Base-by-base conservation (phyloP, 2,113 vertebrate species). In the Numida meleagris region DNA sequence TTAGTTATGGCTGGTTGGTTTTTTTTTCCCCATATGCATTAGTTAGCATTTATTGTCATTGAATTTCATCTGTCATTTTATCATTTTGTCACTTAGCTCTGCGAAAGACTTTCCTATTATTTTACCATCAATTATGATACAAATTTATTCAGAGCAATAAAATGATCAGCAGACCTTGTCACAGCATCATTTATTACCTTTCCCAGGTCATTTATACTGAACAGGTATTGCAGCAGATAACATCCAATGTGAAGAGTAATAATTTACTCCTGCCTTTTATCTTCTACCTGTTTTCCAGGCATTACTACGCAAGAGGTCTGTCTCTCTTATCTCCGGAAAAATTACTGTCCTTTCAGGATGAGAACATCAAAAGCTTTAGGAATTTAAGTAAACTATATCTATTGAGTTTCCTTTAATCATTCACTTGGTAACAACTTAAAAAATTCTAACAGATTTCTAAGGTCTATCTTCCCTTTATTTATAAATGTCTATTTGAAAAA, bases 41-140 rank as follows among this genome's bases (percentile, higher is more conserved):
- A 82, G 53, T 82, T 87, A 83, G 17, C 92, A 82, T 83, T 82
- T 93, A 90, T 90, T 93, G 92, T 79, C 82, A 78, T 79, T 93
- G 88, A 68, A 87, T 93, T 78, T 90, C 33, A 46, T 40, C 66
- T 68, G 66, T 63, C 66, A 74, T 62, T 86, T 82, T 78, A 43
- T 78, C 46, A 45, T 82, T 78, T 66, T 68, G 36, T 73, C 12
- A 62, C 20, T 78, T 36, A 19, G 42, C 20, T 83, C 59, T 74
- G 34, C 63, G 66, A 87, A 93, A 90, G 43, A 67, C 27, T 73
- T 36, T 55, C 59, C 67, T 29, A 57, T 67, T 16, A 62, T 68
- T 78, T 82, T 87, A 55, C 36, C 27, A 45, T 67, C 36, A 51
- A 51, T 71, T 71, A 71, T 11, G 48, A 71, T 21, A 71, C 34